These are phyloP conservation scores for Thera britannica DNA, from an alignment of 2,888 invertebrate species.

Conservation along the genomic window DNA sequence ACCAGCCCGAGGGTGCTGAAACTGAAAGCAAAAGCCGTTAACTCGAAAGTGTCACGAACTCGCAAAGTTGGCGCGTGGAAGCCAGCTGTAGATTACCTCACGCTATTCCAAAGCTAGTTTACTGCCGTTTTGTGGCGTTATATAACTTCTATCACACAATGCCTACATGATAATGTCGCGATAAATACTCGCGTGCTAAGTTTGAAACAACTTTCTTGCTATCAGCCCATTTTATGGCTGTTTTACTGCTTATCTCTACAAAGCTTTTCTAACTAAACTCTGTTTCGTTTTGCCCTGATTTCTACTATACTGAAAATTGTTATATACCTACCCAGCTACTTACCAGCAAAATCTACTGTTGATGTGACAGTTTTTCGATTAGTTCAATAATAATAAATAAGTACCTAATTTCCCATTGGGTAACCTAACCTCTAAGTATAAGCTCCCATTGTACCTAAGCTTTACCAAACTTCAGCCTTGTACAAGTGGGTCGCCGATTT, in stretches of 20 bases:
- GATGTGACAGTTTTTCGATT: conserved; percentile 2
- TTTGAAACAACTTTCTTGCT: conserved; percentile 46
- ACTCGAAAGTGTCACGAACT: conserved; percentile 53
- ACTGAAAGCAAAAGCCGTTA: conserved; percentile 47
- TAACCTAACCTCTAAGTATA: conserved; percentile 7
- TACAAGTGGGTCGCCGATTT: conserved; percentile 25
- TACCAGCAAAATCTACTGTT: conserved; percentile 17
- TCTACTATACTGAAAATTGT: conserved; percentile 2
- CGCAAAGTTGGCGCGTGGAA: conserved; percentile 39
- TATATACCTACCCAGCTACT: neutral
- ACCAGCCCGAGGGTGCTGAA: conserved; percentile 35
- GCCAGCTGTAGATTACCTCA: conserved; percentile 63
- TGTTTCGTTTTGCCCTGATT: conserved; percentile 19
- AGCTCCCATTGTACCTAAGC: conserved; percentile 6
- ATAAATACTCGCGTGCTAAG: conserved; percentile 58
- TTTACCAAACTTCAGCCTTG: conserved; percentile 21
- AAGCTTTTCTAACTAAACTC: conserved; percentile 23
- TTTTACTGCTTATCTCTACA: conserved; percentile 27
- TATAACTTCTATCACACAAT: conserved; percentile 68
- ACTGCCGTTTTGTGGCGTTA: conserved; percentile 56
- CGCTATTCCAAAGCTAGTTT: conserved; percentile 59
- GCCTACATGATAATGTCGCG: conserved; percentile 57
- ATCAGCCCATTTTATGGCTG: conserved; percentile 23
- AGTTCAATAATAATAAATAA: neutral
- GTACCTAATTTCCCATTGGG: neutral